Conservation (phyloP, 2,888 invertebrate species). For the Empis livida region DNA sequence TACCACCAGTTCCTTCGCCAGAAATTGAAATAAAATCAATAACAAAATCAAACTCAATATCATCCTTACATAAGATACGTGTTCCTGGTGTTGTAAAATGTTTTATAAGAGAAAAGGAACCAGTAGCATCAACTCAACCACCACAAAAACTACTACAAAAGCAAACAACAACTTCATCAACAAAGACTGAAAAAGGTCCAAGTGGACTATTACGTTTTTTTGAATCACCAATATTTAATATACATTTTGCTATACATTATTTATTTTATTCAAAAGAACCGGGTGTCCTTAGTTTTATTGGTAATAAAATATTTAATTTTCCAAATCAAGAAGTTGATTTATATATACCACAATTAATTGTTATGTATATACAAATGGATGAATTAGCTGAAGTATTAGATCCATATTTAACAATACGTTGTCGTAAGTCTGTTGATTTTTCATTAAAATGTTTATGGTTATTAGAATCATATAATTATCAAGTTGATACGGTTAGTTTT, state of each 20-base stretch:
- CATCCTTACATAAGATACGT: slow-evolving; percentile 30
- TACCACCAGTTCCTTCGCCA: not conserved
- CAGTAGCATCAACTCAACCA: slow-evolving; percentile 12
- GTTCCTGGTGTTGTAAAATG: slow-evolving; percentile 35
- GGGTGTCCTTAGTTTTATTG: slow-evolving; percentile 94
- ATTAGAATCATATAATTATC: slow-evolving; percentile 68
- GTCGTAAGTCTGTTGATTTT: slow-evolving; percentile 90
- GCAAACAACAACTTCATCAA: slow-evolving; percentile 7
- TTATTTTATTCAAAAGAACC: slow-evolving; percentile 96
- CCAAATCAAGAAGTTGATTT: slow-evolving; percentile 87
- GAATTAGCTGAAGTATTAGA: slow-evolving; percentile 91
- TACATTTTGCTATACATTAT: slow-evolving; percentile 97
- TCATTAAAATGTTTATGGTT: slow-evolving; percentile 94
- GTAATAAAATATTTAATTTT: slow-evolving; percentile 95
- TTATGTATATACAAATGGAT: slow-evolving; percentile 97
- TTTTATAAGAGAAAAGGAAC: slow-evolving; percentile 27
- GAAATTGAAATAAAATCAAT: slow-evolving; percentile 13
- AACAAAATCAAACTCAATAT: slow-evolving; percentile 28
- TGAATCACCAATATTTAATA: slow-evolving; percentile 95
- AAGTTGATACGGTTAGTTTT: slow-evolving; percentile 24
- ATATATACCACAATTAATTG: slow-evolving; percentile 93
- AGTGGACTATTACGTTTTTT: slow-evolving; percentile 55
- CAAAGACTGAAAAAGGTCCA: slow-evolving; percentile 30
- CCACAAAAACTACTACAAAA: slow-evolving; percentile 4
- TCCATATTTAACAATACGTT: slow-evolving; percentile 70